Base-by-base conservation (phyloP, 2,888 invertebrate species). In the Sphaerophoria taeniata region DNA sequence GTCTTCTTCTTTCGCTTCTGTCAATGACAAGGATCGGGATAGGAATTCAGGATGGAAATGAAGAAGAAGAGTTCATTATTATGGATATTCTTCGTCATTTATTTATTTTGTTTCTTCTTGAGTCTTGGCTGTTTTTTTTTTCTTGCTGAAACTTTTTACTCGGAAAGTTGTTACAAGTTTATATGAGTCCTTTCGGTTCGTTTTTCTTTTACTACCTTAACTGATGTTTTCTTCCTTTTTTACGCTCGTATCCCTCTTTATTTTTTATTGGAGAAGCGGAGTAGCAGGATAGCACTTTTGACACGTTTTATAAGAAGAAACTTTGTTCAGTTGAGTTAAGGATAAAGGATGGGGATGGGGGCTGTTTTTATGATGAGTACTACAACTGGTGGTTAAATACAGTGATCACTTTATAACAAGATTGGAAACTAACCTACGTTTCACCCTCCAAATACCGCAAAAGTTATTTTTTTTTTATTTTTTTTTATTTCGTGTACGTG, bases 211-310 rank as follows among this genome's bases (percentile, higher is more conserved):
- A 67, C 39, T 67, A 67, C 67, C 67, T 67, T 39, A 24, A 49
- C 39, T 39, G 9, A 24, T 51, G 24, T 51, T 36, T 39, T 67
- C 53, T 53, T 36, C 33, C 51, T 65, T 24, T 51, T 51, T 51
- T 39, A 34, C 39, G 12, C 16, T n/a, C 6, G 16, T 43, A 43
- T 16, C 43, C 16, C 65, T 65, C 49, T 49, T 65, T 65, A 67
- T 51, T 67, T 67, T 39, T 39, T 67, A 67, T 53, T 67, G 67
- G 31, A 24, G 24, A 2, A 24, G 24, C 24, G 24, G 24, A 53
- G 67, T 53, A 67, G 67, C 67, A 67, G 53, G 67, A 67, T 67
- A 67, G 67, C 47, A 67, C 67, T 67, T 67, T 67, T 67, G 67
- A 53, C 67, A 67, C 51, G 67, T 53, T 53, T 67, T 53, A 67